phyloP scores from a whole-genome alignment of 2,888 invertebrate genomes.

The Phrixothrix hirtus region DNA sequence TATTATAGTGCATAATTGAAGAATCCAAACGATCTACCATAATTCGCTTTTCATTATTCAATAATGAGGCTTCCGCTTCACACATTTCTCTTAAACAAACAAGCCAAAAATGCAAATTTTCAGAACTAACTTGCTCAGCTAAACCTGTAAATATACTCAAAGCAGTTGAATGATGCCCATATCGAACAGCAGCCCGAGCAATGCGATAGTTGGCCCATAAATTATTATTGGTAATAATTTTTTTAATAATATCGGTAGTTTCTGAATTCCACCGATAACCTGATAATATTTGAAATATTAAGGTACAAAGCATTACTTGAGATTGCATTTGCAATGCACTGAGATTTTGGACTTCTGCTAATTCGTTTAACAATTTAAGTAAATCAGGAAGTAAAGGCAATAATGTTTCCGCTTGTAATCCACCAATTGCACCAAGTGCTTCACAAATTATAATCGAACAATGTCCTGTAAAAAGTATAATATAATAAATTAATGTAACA shows the following conservation, averaged over 20 bases:
- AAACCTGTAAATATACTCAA: constrained; percentile 61
- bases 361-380: constrained; percentile 55
- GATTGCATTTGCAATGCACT: constrained; percentile 58
- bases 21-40: constrained; percentile 59
- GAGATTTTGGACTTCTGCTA: constrained; percentile 43
- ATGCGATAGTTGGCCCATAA: constrained; percentile 87
- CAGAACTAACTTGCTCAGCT: constrained; percentile 71
- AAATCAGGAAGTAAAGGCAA: constrained; percentile 63
- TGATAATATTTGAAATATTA: constrained; percentile 80
- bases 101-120: constrained; percentile 88
- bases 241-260: constrained; percentile 63
- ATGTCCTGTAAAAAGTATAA: constrained; percentile 44
- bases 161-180: constrained; percentile 69
- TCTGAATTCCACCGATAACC: constrained; percentile 69
- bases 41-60: constrained; percentile 44
- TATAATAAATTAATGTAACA: not conserved
- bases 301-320: constrained; percentile 77
- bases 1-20: constrained; percentile 66
- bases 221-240: constrained; percentile 59
- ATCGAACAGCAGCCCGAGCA: constrained; percentile 83
- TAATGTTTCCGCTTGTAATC: constrained; percentile 62
- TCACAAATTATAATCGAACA: constrained; percentile 67
- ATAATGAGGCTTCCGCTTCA: constrained; percentile 70
- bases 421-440: constrained; percentile 75
- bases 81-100: constrained; percentile 77